A percentile compares a stretch with the other conserved stretches of the same genome.
Conservation (phyloP, 2,797 vertebrate genomes). For the Artibeus lituratus region DNA sequence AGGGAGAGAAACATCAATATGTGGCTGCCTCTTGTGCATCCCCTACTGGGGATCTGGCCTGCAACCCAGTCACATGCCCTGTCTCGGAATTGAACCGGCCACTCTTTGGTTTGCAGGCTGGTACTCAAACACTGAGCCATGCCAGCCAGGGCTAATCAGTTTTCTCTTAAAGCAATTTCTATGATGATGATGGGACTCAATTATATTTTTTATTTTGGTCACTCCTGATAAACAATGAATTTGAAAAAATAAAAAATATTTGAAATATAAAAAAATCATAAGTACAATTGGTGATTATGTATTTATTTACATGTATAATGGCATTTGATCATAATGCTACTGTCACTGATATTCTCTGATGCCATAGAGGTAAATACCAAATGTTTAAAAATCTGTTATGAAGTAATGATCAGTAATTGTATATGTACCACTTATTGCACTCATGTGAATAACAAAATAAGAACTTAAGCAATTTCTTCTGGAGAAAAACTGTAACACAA, state of each 20-base stretch:
- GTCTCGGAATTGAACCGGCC: too few species aligned
- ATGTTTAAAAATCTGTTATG: background rate
- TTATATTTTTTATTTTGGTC: background rate
- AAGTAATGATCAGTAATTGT: background rate
- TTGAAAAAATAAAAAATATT: background rate
- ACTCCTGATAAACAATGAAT: background rate
- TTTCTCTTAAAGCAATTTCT: too few species aligned
- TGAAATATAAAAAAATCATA: background rate
- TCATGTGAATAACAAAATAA: background rate
- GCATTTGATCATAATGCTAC: background rate
- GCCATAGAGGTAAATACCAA: background rate
- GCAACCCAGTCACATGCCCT: too few species aligned
- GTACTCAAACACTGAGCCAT: too few species aligned
- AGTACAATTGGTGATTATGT: background rate
- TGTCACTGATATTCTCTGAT: background rate
- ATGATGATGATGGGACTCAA: too few species aligned
- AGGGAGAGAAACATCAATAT: too few species aligned
- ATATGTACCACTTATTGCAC: background rate
- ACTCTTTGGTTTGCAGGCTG: too few species aligned
- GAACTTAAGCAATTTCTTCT: slow-evolving; percentile 12
- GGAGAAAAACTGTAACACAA: background rate
- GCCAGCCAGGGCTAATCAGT: too few species aligned
- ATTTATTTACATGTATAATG: background rate
- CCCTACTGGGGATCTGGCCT: too few species aligned
- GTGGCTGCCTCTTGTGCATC: too few species aligned